Evolutionary conservation across 1,140 invertebrate species (phyloP).

Genomic region (Anagrus nilaparvatae): DNA sequence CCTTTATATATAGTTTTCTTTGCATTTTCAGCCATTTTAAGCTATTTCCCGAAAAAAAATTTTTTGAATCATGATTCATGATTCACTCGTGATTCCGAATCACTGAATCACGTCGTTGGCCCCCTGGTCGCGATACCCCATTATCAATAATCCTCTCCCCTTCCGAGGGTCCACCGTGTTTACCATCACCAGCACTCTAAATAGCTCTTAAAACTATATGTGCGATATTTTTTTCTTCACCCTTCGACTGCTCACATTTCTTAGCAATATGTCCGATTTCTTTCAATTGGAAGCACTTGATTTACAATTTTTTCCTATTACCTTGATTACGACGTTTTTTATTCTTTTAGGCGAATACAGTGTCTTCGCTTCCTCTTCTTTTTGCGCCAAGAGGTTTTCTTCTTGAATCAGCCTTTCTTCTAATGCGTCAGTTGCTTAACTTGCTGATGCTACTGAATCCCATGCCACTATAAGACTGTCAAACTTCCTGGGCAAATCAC

Average conservation of each 20-base stretch:
- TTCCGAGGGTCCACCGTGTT: background rate
- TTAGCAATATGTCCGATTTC: background rate
- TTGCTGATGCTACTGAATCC: background rate
- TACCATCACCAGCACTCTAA: background rate
- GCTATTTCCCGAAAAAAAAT: too few relatives aligned
- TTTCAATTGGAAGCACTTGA: too few relatives aligned
- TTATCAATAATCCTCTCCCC: conserved; percentile 16
- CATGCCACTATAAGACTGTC: conserved; percentile 6
- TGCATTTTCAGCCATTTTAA: too few relatives aligned
- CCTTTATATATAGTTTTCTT: too few relatives aligned
- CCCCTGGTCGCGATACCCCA: conserved; percentile 16
- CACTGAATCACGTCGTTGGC: too few relatives aligned
- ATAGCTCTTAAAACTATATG: background rate
- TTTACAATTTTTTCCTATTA: too few relatives aligned
- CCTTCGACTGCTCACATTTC: too few relatives aligned
- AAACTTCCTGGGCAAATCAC: conserved; percentile 9
- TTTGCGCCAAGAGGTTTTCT: conserved; percentile 2
- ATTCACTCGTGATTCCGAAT: too few relatives aligned
- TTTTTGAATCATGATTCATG: too few relatives aligned
- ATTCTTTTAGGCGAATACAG: too few relatives aligned
- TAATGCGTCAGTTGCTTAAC: background rate
- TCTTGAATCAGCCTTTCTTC: conserved; percentile 1
- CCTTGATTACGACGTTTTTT: too few relatives aligned
- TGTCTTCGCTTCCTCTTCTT: too few relatives aligned
- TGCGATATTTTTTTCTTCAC: background rate